Evolutionary conservation across 2,888 invertebrate species (phyloP).

Genomic region (Euclidia mi): DNA sequence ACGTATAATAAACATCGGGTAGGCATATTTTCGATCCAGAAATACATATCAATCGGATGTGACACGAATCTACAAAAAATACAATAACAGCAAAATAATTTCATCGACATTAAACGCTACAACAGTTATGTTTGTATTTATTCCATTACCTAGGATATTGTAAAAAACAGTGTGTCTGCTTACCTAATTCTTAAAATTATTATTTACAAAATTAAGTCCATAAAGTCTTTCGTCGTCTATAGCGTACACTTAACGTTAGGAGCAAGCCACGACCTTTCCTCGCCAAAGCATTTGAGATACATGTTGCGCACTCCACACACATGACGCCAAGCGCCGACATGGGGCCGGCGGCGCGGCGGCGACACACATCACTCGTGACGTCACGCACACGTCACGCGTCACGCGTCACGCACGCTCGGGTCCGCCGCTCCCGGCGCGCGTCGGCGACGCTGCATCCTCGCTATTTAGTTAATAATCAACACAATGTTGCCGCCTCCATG

Average conservation of each 20-base stretch:
- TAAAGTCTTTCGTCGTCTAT: slow-evolving; percentile 84
- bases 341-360: slow-evolving; percentile 10
- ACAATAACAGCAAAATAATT: slow-evolving; percentile 83
- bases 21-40: slow-evolving; percentile 56
- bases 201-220: slow-evolving; percentile 88
- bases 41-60: slow-evolving; percentile 60
- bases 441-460: slow-evolving; percentile 14
- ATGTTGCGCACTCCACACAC: slow-evolving; percentile 59
- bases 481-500: slow-evolving; percentile 44
- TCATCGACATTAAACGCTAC: slow-evolving; percentile 81
- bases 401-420: slow-evolving; percentile 9
- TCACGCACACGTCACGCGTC: slow-evolving; percentile 14
- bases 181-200: slow-evolving; percentile 83
- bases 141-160: slow-evolving; percentile 86
- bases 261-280: slow-evolving; percentile 71
- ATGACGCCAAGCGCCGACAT: slow-evolving; percentile 55
- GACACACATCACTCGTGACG: slow-evolving; percentile 12
- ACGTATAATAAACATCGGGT: slow-evolving; percentile 54
- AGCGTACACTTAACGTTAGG: slow-evolving; percentile 78
- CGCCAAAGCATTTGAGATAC: slow-evolving; percentile 67
- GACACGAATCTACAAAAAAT: slow-evolving; percentile 74
- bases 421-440: slow-evolving; percentile 14
- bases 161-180: slow-evolving; percentile 88
- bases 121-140: slow-evolving; percentile 85
- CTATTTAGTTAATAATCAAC: slow-evolving; percentile 41